Evolutionary conservation across 2,113 vertebrate genomes (phyloP).

Genomic region (Lagopus muta): DNA sequence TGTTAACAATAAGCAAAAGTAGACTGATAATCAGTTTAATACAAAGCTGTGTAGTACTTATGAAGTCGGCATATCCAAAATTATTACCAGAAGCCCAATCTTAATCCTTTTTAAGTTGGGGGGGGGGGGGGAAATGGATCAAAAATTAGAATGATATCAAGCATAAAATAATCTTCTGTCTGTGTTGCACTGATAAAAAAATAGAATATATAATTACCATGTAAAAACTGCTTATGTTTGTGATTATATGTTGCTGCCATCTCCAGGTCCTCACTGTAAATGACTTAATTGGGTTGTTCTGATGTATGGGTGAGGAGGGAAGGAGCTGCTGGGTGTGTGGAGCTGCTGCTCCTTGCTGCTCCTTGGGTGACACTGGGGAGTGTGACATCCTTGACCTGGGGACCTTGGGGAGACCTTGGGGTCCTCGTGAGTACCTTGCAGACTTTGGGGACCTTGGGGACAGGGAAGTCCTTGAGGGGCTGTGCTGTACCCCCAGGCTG

Average conservation of each 20-base stretch:
- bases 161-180: conserved; percentile 81
- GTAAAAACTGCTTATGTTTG: conserved; percentile 77
- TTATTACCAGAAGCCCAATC: conserved; percentile 58
- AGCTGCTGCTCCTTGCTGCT: fast-evolving
- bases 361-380: fast-evolving
- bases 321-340: not conserved
- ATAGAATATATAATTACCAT: conserved; percentile 75
- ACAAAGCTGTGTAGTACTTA: conserved; percentile 3
- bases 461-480: not conserved
- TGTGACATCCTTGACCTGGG: not conserved
- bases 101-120: conserved; percentile 71
- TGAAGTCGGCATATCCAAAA: conserved; percentile 33
- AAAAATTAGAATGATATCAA: conserved; percentile 80
- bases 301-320: not conserved
- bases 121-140: conserved; percentile 23
- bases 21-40: not conserved
- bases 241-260: conserved; percentile 83
- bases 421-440: not conserved
- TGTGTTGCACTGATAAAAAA: conserved; percentile 76
- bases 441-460: not conserved
- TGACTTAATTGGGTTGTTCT: conserved; percentile 71
- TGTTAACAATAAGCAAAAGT: conserved; percentile 28
- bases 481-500: not conserved
- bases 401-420: not conserved
- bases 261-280: conserved; percentile 78